Evolutionary conservation across 2,797 vertebrate genomes (phyloP), one percentile per base, ranked within the genome.

Genomic region (Lerista edwardsae): DNA sequence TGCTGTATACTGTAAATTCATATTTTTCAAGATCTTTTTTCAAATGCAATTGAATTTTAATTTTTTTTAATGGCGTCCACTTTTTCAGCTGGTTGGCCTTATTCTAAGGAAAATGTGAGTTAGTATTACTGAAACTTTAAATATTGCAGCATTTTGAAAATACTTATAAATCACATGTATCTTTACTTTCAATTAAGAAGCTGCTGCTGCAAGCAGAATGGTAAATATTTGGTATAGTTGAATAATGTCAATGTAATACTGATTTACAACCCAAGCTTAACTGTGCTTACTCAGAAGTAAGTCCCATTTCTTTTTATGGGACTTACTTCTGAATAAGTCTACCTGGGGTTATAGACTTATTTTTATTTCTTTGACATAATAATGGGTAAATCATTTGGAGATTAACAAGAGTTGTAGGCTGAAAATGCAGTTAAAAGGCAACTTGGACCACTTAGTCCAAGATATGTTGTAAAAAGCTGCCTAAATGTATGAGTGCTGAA

Each of bases 391-490:
- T 80, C 83, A 80, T 83, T 88, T 64, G 69, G 68, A 92, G 88
- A 89, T 83, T 34, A 19, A 12, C 79, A 75, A 91, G 72, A 90
- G 57, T 64, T 81, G 19, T 69, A 82, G 84, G 85, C 81, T 89
- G 89, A 87, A 90, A 91, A 90, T 89, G 87, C 86, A 85, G 61
- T 89, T 64, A 90, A 85, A 91, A 91, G 87, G 77, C 91, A 90
- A 82, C 68, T 79, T 84, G 90, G 84, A 80, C 44, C 51, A 76
- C 62, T 81, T 87, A 91, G 81, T 90, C 85, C 88, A 87, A 89
- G 85, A 61, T 88, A 51, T 87, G 88, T 92, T 91, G 73, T 92
- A 92, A 94, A 91, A 91, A 93, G 81, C 84, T 93, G 79, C 81
- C 91, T 91, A 92, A 91, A 93, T 87, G 89, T 84, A 65, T 71